Evolutionary conservation across 1,140 invertebrate genomes (phyloP), one percentile per base, ranked within the genome.

Genomic region (Lasioglossum albipes): DNA sequence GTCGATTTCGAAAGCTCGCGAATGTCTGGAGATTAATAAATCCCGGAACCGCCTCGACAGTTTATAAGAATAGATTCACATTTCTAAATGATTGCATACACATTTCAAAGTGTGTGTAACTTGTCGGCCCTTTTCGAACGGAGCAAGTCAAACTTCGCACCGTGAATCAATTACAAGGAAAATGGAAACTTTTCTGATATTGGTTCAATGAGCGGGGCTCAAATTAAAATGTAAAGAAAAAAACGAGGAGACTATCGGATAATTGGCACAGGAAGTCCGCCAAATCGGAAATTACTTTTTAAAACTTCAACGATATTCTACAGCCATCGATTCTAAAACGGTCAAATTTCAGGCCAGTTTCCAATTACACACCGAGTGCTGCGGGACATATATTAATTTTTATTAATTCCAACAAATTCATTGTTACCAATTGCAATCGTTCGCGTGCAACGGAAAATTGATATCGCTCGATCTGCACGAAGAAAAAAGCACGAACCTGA

Each of bases 221-320:
- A 77, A 67, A 77, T 70, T 49, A 61, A 77, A 70, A 77, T 7
- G 16, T 31, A 59, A 59, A 36, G 59, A 42, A 10, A 45, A 45
- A 59, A 68, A 68, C 5, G 36, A 49, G 7, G 45, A 52, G 65
- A 54, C 12, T 13, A 1, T 36, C 36, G 36, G 10, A 16, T 36
- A 31, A 22, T 27, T 18, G 22, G 52, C 57, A 16, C 22, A 22
- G 49, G 7, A 68, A 67, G 2, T 67, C 66, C 1, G 16, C 41
- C 16, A 41, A 65, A 18, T 57, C 31, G 12, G 65, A 76, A 59
- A 68, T 68, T 74, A 42, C 59, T 73, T 74, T 57, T 57, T 18
- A 27, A 42, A 76, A 76, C 36, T 76, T 76, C 10, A n/a, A n/a
- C 7, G 16, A 67, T 42, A 76, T 76, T 68, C 2, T 31, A 9